Evolutionary conservation across 2,888 invertebrate genomes (phyloP).

Genomic region (Ctena decussata): DNA sequence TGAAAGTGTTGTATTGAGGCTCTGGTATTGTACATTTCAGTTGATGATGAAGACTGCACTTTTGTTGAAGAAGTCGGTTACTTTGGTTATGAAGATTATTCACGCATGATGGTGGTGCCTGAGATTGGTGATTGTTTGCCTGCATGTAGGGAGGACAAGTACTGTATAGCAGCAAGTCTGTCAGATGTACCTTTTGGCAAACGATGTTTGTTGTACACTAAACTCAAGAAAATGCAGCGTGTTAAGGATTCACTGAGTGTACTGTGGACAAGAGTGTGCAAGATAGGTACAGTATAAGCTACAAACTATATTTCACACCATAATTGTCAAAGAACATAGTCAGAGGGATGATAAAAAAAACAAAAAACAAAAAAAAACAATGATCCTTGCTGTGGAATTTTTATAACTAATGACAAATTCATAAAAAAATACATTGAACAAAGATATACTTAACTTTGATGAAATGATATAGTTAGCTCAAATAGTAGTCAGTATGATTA

Average conservation of each 20-base stretch:
- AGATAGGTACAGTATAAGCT: too few relatives aligned
- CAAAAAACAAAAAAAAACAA: too few relatives aligned
- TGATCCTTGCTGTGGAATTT: too few relatives aligned
- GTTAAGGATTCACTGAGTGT: not conserved
- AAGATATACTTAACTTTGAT: too few relatives aligned
- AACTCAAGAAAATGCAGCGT: not conserved
- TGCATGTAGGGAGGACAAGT: not conserved
- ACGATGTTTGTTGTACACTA: constrained; percentile 20
- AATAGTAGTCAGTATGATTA: too few relatives aligned
- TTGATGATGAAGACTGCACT: not conserved
- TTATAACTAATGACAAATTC: too few relatives aligned
- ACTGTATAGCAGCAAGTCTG: constrained; percentile 4
- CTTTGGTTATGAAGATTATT: constrained; percentile 15
- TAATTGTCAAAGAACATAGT: too few relatives aligned
- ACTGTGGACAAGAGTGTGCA: constrained; percentile 18
- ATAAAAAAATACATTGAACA: too few relatives aligned
- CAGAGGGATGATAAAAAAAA: too few relatives aligned
- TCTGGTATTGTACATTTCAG: not conserved
- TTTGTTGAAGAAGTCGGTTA: constrained; percentile 15
- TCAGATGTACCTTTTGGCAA: constrained; percentile 20
- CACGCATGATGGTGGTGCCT: not conserved
- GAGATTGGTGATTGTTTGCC: not conserved
- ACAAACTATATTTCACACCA: too few relatives aligned
- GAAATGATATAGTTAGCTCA: too few relatives aligned
- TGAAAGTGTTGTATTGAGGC: too few relatives aligned